Percentiles rank a stretch among this genome's conserved stretches.
Conservation (phyloP, 2,113 vertebrate species). For the Leptosomus discolor region DNA sequence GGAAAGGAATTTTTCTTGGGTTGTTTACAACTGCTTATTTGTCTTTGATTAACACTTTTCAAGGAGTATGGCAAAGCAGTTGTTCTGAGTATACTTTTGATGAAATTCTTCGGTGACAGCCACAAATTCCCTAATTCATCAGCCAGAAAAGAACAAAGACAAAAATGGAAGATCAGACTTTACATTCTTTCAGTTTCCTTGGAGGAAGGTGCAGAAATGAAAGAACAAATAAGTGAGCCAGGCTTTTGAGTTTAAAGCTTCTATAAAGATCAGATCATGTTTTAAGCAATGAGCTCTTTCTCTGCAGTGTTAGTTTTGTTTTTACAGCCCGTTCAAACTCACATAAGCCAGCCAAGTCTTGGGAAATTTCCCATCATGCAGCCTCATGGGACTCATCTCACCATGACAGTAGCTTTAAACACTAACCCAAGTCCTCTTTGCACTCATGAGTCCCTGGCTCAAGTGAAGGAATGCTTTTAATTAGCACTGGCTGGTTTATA, state of each 20-base stretch:
- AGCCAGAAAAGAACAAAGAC: neutral
- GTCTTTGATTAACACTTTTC: slow-evolving; percentile 11
- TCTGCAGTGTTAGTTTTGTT: slow-evolving; percentile 25
- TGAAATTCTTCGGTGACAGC: slow-evolving; percentile 1
- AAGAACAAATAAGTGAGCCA: neutral
- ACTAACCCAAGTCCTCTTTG: neutral
- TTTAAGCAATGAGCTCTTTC: slow-evolving; percentile 24
- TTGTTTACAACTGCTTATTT: slow-evolving; percentile 27
- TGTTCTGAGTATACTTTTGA: slow-evolving; percentile 5
- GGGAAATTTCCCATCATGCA: neutral
- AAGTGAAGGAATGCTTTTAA: slow-evolving; percentile 34
- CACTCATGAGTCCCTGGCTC: neutral
- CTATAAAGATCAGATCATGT: slow-evolving; percentile 12
- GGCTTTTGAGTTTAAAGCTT: slow-evolving; percentile 13
- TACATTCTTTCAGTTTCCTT: neutral
- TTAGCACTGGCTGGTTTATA: neutral
- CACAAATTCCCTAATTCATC: neutral
- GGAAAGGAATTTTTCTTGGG: neutral
- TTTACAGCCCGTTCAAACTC: neutral
- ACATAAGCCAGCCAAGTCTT: slow-evolving; percentile 12
- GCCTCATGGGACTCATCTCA: slow-evolving; percentile 11
- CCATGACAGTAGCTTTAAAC: slow-evolving; percentile 38
- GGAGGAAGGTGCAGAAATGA: slow-evolving; percentile 17
- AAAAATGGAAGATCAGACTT: neutral
- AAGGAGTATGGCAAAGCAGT: neutral